Base-by-base conservation (phyloP, 2,888 invertebrate species). In the Leptopilina syphax region DNA sequence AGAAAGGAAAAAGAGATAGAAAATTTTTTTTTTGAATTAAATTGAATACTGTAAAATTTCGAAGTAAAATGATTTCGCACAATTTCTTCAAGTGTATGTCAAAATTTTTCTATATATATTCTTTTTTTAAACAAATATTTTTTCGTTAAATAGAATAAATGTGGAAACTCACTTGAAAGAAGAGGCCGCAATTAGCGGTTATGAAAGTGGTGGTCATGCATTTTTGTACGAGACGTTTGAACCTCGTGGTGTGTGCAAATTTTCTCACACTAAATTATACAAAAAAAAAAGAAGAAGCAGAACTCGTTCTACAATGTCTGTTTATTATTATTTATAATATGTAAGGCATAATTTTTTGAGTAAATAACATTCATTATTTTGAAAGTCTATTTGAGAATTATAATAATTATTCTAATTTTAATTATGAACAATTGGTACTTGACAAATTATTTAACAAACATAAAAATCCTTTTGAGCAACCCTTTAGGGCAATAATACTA, bases 191-290 rank as follows among this genome's bases (percentile, higher is more conserved):
- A 63, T 84, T 79, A 84, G 79, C 78, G 68, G 77, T 57, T 68
- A 77, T 79, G 65, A 84, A 86, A 2, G 80, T 79, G 44, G 76
- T 82, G 68, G 82, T 57, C 18, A 83, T 81, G 78, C 85, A 85
- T 85, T 86, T 85, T 57, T 86, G 86, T 65, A 85, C 65, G 50
- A 86, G 24, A 65, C 86, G 79, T 79, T 83, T 86, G 54, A 86
- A 73, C 13, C 82, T 80, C 83, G 86, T 86, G 65, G 9, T 73
- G 24, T 63, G 24, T 73, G 54, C 8, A 10, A 34, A 73, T 54
- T 57, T 73, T 34, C 34, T 57, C 4, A 73, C n/a, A 57, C 57
- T n/a, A 73, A 57, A 34, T 34, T 41, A n/a, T 3, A 34, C 57
- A 41, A 41, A n/a, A 27, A 34, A 34, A 34, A 34, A 34, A 34